Percentiles rank a stretch among this genome's conserved stretches.
phyloP scores from a whole-genome alignment of 2,888 invertebrate species.

The Agrotis ipsilon region DNA sequence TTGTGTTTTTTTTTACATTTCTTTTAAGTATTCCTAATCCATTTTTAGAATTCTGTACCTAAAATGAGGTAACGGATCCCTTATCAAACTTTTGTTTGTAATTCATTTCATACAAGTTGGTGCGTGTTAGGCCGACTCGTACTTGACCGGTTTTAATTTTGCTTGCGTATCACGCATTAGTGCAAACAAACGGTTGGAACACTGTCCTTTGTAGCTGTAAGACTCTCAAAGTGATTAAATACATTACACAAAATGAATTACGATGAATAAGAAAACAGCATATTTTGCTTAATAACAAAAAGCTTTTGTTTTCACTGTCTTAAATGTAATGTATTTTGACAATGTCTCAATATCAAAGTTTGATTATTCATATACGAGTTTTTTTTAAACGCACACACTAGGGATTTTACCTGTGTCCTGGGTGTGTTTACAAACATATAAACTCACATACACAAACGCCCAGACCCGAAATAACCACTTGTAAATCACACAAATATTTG shows the following conservation, averaged over 20 bases:
- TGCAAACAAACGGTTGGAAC: not conserved
- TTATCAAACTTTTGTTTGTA: no score
- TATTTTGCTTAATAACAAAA: not conserved
- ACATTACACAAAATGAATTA: slow-evolving; percentile 1
- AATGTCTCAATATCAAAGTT: not conserved
- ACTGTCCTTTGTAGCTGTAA: slow-evolving; percentile 8
- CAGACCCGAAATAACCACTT: no score
- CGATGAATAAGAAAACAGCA: not conserved
- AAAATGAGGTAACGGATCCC: no score
- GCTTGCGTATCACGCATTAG: slow-evolving; percentile 1
- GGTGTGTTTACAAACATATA: no score
- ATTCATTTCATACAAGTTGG: no score
- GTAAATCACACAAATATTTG: no score
- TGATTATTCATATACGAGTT: not conserved
- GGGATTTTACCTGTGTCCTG: no score
- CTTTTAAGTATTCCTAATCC: not conserved
- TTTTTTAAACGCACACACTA: no score
- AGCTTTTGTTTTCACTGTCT: not conserved
- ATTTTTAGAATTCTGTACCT: no score
- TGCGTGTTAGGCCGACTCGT: no score
- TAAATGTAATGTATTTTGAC: not conserved
- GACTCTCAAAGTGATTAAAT: slow-evolving; percentile 5
- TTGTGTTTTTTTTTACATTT: slow-evolving; percentile 4
- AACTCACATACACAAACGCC: no score
- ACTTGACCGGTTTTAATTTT: not conserved